Percentiles rank a stretch among this genome's conserved stretches.
phyloP scores from a whole-genome alignment of 2,888 invertebrate genomes.

The Dasysyrphus albostriatus region DNA sequence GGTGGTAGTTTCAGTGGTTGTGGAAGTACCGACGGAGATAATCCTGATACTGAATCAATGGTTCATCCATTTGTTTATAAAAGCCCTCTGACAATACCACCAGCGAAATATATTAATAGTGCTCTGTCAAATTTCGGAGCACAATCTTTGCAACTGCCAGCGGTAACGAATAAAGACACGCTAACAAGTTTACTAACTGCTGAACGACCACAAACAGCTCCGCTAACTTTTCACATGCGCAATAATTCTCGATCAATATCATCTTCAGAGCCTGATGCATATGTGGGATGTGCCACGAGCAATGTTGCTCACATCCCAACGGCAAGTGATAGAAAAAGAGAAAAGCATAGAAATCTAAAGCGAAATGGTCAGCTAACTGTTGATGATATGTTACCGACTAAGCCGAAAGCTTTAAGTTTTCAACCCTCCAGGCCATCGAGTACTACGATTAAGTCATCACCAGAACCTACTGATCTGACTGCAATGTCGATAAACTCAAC shows the following conservation, averaged over 20 bases:
- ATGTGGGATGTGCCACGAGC: conserved; percentile 5
- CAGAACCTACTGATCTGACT: conserved; percentile 50
- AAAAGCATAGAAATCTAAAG: conserved; percentile 26
- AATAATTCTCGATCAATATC: conserved; percentile 44
- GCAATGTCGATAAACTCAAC: conserved; percentile 80
- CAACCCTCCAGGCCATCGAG: conserved; percentile 29
- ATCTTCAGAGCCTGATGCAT: conserved; percentile 45
- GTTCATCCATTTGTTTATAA: conserved; percentile 81
- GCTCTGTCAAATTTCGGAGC: conserved; percentile 54
- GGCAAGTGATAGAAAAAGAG: conserved; percentile 42
- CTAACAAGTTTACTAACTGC: conserved; percentile 57
- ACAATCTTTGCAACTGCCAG: conserved; percentile 58
- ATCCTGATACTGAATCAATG: conserved; percentile 66
- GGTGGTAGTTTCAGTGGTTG: background rate
- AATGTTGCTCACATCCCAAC: background rate
- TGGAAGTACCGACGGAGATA: conserved; percentile 73
- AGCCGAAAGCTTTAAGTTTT: conserved; percentile 34
- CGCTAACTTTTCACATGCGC: conserved; percentile 67
- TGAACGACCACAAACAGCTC: conserved; percentile 69
- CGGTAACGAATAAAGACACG: conserved; percentile 44
- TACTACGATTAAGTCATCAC: conserved; percentile 26
- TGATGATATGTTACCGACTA: conserved; percentile 48
- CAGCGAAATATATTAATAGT: conserved; percentile 72
- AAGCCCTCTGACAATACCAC: conserved; percentile 82
- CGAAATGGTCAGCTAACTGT: conserved; percentile 61